Conservation (phyloP, 1,140 invertebrate species). For the Drosophila navojoa region DNA sequence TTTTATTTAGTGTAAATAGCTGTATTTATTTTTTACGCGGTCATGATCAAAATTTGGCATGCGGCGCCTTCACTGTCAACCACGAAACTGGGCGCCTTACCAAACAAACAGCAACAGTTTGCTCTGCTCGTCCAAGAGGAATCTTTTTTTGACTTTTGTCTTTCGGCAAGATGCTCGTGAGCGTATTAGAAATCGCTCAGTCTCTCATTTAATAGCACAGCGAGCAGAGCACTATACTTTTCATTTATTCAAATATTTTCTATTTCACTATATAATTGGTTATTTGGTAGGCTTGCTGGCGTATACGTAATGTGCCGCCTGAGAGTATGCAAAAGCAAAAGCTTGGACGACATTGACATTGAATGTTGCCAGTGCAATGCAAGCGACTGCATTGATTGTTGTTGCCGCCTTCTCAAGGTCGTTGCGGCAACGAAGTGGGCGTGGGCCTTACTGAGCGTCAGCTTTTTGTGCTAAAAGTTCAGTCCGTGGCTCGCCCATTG, state of each 20-base stretch:
- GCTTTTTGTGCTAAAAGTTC: constrained; percentile 20
- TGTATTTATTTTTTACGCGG: constrained; percentile 63
- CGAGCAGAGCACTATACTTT: constrained; percentile 1
- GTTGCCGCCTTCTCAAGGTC: constrained; percentile 55
- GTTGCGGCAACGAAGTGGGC: constrained; percentile 20
- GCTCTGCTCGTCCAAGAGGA: constrained; percentile 45
- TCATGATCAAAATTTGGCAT: constrained; percentile 79
- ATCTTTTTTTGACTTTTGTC: constrained; percentile 23
- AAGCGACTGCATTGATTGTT: constrained; percentile 64
- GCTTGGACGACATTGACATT: constrained; percentile 63
- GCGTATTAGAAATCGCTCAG: background rate
- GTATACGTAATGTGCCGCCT: constrained; percentile 69
- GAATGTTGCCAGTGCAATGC: constrained; percentile 51
- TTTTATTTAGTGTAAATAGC: constrained; percentile 50
- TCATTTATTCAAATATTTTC: constrained; percentile 3
- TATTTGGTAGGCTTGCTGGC: constrained; percentile 14
- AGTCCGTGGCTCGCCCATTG: background rate
- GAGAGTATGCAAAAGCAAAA: constrained; percentile 61
- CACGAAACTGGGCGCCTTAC: constrained; percentile 60
- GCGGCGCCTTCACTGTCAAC: constrained; percentile 57
- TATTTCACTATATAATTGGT: constrained; percentile 29
- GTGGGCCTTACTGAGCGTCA: constrained; percentile 18
- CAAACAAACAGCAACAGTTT: constrained; percentile 72
- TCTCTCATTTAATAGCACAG: constrained; percentile 5
- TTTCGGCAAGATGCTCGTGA: constrained; percentile 33